These are phyloP conservation scores for Sibirionetta formosa DNA, from an alignment of 2,797 vertebrate species.

Conservation along the genomic window DNA sequence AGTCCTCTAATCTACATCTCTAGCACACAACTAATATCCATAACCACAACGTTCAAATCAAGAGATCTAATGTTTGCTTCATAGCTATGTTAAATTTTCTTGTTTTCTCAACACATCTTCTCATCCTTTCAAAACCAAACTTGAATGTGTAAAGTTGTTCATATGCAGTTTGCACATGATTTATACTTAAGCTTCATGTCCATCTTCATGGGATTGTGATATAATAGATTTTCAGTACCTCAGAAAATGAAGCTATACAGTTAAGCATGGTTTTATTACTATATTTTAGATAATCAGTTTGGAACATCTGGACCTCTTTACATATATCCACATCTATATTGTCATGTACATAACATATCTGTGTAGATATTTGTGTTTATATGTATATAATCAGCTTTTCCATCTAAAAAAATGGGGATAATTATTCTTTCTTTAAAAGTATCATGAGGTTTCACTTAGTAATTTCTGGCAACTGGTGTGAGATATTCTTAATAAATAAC, in stretches of 20 bases:
- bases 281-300: neutral
- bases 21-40: neutral
- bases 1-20: neutral
- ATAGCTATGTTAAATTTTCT: neutral
- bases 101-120: neutral
- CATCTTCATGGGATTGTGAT: neutral
- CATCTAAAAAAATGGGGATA: conserved; percentile 23
- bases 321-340: neutral
- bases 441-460: conserved; percentile 43
- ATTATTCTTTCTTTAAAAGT: conserved; percentile 44
- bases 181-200: neutral
- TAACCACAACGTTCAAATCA: neutral
- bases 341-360: neutral
- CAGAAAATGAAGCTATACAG: neutral
- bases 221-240: neutral
- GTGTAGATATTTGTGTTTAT: neutral
- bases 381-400: neutral
- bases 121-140: neutral
- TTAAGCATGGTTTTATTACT: neutral
- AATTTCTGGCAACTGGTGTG: conserved; percentile 43
- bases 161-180: neutral
- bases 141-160: neutral
- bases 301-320: neutral
- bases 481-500: conserved; percentile 57
- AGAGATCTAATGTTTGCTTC: neutral